Evolutionary conservation across 2,888 invertebrate species (phyloP).

Genomic region (Oscheius sp.): DNA sequence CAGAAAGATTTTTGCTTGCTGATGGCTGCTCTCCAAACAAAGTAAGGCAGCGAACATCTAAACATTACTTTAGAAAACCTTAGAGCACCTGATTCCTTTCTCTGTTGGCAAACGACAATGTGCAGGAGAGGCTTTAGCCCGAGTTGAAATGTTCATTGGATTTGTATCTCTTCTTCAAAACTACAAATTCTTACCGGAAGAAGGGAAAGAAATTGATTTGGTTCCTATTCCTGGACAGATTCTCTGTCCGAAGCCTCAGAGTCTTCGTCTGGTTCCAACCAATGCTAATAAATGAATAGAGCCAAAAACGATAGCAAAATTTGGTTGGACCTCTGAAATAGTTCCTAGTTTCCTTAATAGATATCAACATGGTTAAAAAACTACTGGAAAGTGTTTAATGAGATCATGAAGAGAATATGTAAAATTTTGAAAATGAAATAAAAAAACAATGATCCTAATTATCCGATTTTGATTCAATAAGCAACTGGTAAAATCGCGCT

Average conservation of each 20-base stretch:
- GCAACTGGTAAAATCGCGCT: no score
- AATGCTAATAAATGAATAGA: no score
- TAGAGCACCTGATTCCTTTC: slow-evolving; percentile 49
- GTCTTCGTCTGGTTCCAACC: neutral
- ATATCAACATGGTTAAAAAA: no score
- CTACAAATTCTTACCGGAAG: slow-evolving; percentile 16
- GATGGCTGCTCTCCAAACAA: slow-evolving; percentile 49
- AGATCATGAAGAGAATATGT: no score
- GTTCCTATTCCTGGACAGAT: slow-evolving; percentile 25
- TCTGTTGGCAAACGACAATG: slow-evolving; percentile 50
- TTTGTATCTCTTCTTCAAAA: slow-evolving; percentile 31
- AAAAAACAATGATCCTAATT: no score
- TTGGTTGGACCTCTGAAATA: no score
- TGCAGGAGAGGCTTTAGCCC: slow-evolving; percentile 53
- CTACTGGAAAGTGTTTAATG: no score
- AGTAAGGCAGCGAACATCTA: slow-evolving; percentile 20
- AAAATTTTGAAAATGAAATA: no score
- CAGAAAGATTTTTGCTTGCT: slow-evolving; percentile 45
- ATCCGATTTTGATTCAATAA: no score
- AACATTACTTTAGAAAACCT: slow-evolving; percentile 35
- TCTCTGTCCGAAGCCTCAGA: slow-evolving; percentile 30
- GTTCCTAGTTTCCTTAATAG: no score
- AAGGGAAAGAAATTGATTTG: slow-evolving; percentile 16
- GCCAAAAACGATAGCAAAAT: no score
- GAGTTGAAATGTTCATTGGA: slow-evolving; percentile 50